Base-by-base conservation (phyloP, 2,888 invertebrate genomes). In the Patella pellucida region DNA sequence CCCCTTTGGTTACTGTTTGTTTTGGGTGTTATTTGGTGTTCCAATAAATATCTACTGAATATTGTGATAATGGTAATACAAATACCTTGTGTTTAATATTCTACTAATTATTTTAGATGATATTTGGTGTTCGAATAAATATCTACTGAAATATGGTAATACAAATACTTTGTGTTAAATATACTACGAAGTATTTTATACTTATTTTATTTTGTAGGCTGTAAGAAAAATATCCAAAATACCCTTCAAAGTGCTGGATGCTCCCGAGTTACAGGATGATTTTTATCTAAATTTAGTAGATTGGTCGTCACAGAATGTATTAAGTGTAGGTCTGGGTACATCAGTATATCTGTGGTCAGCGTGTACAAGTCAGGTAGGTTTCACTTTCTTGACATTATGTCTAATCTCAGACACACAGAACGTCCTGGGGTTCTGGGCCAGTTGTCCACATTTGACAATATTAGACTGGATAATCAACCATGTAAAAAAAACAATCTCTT, bases 271-370 rank as follows among this genome's bases (percentile, higher is more conserved):
- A 76, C 97, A 99, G 92, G 99, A 99, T 92, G 99, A 99, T 92
- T 99, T 99, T 93, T 98, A 98, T 91, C 92, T 99, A 84, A 99
- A 99, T 92, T 93, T 99, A 80, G 99, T 99, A 54, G 99, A 99
- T 91, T 99, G 99, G 99, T 98, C 98, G 7, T 96, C 98, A 73
- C 97, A 97, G 92, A 99, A 99, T 92, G 97, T 99, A 54, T 94
- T 99, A 78, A 97, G 98, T 90, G 99, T 99, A 3, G 99, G 99
- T 0, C 93, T 99, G 27, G 98, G 98, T 52, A 97, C 97, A 87
- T 98, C 98, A 91, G 99, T 99, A 0, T 99, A 99, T 91, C 92
- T 99, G 78, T 99, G 99, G 99, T 98, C 97, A 87, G 99, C 99
- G 14, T 97, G 97, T 90, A 99, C 98, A 79, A 98, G 98, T 91